A percentile compares a stretch with the other conserved stretches of the same genome.
Conservation (phyloP, 2,113 vertebrate species). For the Chionodraco myersi region DNA sequence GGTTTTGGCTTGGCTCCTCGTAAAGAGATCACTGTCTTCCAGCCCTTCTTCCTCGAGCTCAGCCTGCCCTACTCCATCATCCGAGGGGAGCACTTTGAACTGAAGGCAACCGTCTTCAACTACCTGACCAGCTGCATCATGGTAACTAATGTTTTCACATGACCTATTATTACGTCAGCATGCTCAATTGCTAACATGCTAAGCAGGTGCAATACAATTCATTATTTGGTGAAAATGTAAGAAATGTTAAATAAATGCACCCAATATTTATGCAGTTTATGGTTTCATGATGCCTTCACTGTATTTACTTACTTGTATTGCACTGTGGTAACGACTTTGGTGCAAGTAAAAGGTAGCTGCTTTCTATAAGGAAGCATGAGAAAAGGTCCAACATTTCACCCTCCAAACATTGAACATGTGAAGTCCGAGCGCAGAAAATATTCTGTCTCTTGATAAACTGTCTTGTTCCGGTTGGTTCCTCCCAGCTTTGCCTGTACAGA, state of each 20-base stretch:
- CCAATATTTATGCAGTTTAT: no score
- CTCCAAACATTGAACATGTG: no score
- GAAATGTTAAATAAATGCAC: no score
- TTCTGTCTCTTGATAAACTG: no score
- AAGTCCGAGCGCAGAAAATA: no score
- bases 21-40: constrained; percentile 82
- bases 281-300: no score
- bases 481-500: no score
- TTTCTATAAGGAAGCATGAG: background rate
- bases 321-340: background rate
- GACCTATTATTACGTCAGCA: background rate
- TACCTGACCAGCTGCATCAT: constrained; percentile 87
- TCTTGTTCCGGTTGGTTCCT: no score
- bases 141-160: constrained; percentile 72
- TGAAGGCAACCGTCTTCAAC: constrained; percentile 89
- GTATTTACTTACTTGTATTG: no score
- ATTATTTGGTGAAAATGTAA: no score
- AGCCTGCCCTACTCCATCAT: constrained; percentile 90
- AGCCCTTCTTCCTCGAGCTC: constrained; percentile 92
- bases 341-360: background rate
- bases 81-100: constrained; percentile 87
- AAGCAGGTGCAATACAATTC: no score
- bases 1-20: constrained; percentile 88
- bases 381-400: no score
- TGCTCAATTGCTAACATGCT: background rate